Conservation (phyloP, 2,888 invertebrate genomes). For the Crioceris asparagi region DNA sequence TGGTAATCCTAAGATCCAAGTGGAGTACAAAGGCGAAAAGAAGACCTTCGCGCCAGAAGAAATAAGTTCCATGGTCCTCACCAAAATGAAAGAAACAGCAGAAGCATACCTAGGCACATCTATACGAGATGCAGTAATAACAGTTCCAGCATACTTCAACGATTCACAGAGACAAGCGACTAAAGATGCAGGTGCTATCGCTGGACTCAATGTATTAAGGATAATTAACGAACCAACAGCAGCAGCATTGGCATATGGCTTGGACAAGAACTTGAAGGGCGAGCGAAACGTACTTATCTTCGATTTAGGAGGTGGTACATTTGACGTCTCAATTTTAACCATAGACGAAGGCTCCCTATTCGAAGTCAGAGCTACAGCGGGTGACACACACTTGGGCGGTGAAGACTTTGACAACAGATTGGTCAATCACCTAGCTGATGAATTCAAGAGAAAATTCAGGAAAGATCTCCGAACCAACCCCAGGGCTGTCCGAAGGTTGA, state of each 20-base stretch:
- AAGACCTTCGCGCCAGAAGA: constrained; percentile 60
- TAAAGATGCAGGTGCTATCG: constrained; percentile 61
- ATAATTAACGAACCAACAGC: constrained; percentile 66
- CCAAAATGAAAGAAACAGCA: constrained; percentile 32
- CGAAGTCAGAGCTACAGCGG: constrained; percentile 73
- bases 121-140: constrained; percentile 44
- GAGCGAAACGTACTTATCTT: constrained; percentile 49
- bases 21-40: constrained; percentile 53
- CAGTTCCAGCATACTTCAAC: constrained; percentile 37
- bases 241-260: constrained; percentile 24
- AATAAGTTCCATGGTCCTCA: constrained; percentile 57
- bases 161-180: constrained; percentile 68
- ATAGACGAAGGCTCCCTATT: constrained; percentile 76
- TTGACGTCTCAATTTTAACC: constrained; percentile 74
- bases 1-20: constrained; percentile 57
- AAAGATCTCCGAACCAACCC: constrained; percentile 52
- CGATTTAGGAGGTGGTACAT: constrained; percentile 56
- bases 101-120: constrained; percentile 40
- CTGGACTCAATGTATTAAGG: constrained; percentile 61
- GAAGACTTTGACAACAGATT: constrained; percentile 54
- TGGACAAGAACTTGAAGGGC: constrained; percentile 25
- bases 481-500: constrained; percentile 55
- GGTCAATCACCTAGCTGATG: constrained; percentile 49
- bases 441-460: constrained; percentile 60
- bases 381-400: constrained; percentile 75